Percentiles rank a stretch among this genome's conserved stretches.
These are phyloP conservation scores for Campylomormyrus tamandua DNA, from an alignment of 2,113 vertebrate genomes.

Conservation along the genomic window DNA sequence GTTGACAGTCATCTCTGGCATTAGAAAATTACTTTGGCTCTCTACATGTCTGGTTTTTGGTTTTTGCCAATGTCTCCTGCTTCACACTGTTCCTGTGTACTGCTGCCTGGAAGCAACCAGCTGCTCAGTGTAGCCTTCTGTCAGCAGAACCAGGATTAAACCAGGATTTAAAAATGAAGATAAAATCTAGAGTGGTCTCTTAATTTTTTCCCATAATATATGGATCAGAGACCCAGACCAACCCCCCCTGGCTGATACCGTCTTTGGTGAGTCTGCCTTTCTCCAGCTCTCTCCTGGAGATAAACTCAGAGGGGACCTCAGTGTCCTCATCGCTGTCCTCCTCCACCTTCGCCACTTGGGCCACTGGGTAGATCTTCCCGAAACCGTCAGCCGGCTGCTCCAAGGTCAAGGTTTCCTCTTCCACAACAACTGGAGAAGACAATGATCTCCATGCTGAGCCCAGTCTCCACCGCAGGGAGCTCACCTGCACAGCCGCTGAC, in stretches of 20 bases:
- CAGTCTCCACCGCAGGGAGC: background rate
- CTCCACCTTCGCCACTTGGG: conserved; percentile 57
- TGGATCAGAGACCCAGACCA: background rate
- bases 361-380: conserved; percentile 84
- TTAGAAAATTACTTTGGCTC: no score
- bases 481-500: background rate
- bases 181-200: no score
- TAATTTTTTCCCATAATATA: no score
- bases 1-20: no score
- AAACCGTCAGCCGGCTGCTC: conserved; percentile 65
- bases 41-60: no score
- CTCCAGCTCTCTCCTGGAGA: conserved; percentile 85
- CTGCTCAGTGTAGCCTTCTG: no score
- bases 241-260: conserved; percentile 60
- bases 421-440: conserved; percentile 20
- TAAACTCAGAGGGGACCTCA: conserved; percentile 76
- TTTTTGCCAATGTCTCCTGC: no score
- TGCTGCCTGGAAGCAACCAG: no score
- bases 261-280: conserved; percentile 81
- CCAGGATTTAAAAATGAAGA: no score
- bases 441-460: background rate
- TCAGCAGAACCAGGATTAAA: no score
- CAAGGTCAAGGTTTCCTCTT: conserved; percentile 11
- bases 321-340: conserved; percentile 68
- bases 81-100: no score